These are phyloP conservation scores for Dasysyrphus albostriatus DNA, from an alignment of 2,888 invertebrate genomes.

Conservation along the genomic window DNA sequence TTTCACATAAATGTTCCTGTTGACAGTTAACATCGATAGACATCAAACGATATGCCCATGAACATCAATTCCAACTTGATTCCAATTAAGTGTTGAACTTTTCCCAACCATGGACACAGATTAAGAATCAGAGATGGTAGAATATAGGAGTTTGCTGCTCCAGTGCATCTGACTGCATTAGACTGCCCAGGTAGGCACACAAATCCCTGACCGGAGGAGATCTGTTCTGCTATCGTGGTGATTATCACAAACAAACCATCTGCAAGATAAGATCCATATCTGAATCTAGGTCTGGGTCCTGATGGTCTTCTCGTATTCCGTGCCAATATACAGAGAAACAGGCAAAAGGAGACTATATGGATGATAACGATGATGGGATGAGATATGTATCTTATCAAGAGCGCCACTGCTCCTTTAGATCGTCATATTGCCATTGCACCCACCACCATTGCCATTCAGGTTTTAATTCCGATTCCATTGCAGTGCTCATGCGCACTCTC, in stretches of 20 bases:
- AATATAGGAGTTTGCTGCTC: slow-evolving; percentile 10
- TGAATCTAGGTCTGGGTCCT: slow-evolving; percentile 8
- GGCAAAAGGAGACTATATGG: slow-evolving; percentile 8
- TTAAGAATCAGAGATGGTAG: background rate
- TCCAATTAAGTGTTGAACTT: slow-evolving; percentile 66
- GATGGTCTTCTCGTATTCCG: background rate
- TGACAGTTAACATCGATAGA: slow-evolving; percentile 69
- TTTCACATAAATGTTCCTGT: slow-evolving; percentile 39
- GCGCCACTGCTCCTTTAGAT: slow-evolving; percentile 38
- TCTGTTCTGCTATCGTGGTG: slow-evolving; percentile 41
- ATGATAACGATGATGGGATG: slow-evolving; percentile 56
- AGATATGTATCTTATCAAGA: slow-evolving; percentile 61
- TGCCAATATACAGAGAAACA: background rate
- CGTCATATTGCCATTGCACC: background rate
- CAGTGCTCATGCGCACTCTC: slow-evolving; percentile 27
- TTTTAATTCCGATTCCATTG: background rate
- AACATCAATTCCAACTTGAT: slow-evolving; percentile 57
- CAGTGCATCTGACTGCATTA: slow-evolving; percentile 34
- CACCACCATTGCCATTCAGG: background rate
- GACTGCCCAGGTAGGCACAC: slow-evolving; percentile 1
- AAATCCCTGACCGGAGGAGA: slow-evolving; percentile 17
- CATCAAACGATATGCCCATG: slow-evolving; percentile 69
- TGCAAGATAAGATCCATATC: slow-evolving; percentile 62
- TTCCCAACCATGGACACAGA: slow-evolving; percentile 21
- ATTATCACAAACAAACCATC: slow-evolving; percentile 58